Percentiles rank a stretch among this genome's conserved stretches.
Evolutionary conservation across 1,140 invertebrate genomes (phyloP).

Genomic region (Tetragonula clypearis): DNA sequence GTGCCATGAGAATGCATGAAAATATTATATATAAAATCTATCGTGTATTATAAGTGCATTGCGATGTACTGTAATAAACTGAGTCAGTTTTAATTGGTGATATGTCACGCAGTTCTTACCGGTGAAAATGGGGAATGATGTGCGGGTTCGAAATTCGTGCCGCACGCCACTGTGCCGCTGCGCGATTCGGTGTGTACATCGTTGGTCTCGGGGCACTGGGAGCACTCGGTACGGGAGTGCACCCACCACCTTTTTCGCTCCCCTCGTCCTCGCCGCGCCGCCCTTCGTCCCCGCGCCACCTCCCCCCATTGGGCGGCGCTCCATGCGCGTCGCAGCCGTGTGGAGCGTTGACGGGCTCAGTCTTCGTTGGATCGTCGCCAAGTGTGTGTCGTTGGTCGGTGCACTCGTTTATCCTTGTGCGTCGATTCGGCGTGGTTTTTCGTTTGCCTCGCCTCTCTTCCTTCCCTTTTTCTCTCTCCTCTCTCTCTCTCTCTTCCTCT

Average conservation of each 20-base stretch:
- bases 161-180: constrained; percentile 17
- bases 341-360: constrained; percentile 72
- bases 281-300: background rate
- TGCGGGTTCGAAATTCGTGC: background rate
- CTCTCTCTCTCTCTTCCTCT: constrained; percentile 3
- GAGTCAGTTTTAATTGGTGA: background rate
- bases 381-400: constrained; percentile 63
- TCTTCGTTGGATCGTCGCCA: constrained; percentile 77
- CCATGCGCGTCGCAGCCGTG: constrained; percentile 75
- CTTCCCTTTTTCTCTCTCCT: constrained; percentile 6
- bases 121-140: too few species aligned
- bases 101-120: background rate
- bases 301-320: constrained; percentile 49
- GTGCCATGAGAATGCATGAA: background rate
- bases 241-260: constrained; percentile 32
- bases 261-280: background rate
- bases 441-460: constrained; percentile 36
- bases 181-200: background rate
- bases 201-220: constrained; percentile 24
- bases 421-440: constrained; percentile 52
- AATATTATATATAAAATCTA: background rate
- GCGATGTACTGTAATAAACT: background rate
- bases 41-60: background rate
- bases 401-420: constrained; percentile 22
- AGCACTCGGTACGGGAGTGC: constrained; percentile 43